A percentile compares a stretch with the other conserved stretches of the same genome.
Conservation (phyloP, 2,888 invertebrate species). For the Agriopis marginaria region DNA sequence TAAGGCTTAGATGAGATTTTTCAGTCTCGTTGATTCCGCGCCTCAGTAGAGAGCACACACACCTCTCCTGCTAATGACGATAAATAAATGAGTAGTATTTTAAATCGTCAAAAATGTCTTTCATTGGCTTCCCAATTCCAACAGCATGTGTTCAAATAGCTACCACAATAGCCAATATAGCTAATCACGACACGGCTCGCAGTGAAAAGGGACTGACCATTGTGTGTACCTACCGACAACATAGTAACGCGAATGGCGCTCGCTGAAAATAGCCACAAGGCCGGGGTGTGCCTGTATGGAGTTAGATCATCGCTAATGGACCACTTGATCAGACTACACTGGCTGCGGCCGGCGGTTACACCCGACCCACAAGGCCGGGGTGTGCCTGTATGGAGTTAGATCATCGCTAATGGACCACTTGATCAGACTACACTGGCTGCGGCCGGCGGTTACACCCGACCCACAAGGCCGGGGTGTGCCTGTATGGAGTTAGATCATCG, state of each 20-base stretch:
- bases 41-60: no score
- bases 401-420: conserved; percentile 17
- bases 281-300: conserved; percentile 7
- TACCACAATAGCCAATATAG: no score
- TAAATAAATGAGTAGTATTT: no score
- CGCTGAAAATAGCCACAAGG: conserved; percentile 17
- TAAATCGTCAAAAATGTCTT: no score
- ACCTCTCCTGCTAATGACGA: no score
- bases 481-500: conserved; percentile 18
- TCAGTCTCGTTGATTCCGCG: no score
- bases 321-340: neutral
- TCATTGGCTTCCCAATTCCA: no score
- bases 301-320: conserved; percentile 19
- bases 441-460: no score
- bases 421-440: neutral
- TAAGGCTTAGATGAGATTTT: no score
- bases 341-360: no score
- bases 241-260: neutral
- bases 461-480: conserved; percentile 11
- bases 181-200: neutral
- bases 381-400: conserved; percentile 12
- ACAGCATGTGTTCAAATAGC: no score
- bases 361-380: conserved; percentile 3
- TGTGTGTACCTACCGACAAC: neutral
- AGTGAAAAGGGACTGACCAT: neutral